Evolutionary conservation across 2,797 vertebrate genomes (phyloP).

Genomic region (Pangasius djambal): DNA sequence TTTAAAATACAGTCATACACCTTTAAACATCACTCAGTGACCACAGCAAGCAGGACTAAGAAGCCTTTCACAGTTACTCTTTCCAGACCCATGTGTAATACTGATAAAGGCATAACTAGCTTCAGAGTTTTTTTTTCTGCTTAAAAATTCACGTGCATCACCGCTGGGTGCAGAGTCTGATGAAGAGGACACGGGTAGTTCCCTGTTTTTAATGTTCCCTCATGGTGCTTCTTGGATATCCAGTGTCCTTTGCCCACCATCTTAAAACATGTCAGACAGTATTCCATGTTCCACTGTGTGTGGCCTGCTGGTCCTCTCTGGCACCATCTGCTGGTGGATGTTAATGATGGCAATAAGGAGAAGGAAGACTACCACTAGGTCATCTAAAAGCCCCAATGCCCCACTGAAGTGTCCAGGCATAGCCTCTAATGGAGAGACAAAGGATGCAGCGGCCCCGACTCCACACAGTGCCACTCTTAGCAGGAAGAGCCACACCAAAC

Average conservation of each 20-base stretch:
- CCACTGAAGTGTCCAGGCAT: slow-evolving; percentile 74
- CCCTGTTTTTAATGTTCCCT: neutral
- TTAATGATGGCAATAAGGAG: slow-evolving; percentile 82
- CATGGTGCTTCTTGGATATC: slow-evolving; percentile 3
- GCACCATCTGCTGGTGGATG: slow-evolving; percentile 78
- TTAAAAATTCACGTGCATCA: neutral
- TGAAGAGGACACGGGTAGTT: neutral
- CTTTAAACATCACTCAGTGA: neutral
- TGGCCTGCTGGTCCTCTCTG: slow-evolving; percentile 62
- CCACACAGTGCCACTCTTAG: slow-evolving; percentile 79
- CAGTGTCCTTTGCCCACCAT: slow-evolving; percentile 21
- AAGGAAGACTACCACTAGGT: slow-evolving; percentile 79
- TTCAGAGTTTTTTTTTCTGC: neutral
- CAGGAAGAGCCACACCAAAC: slow-evolving; percentile 79
- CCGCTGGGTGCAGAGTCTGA: neutral
- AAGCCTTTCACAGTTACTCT: neutral
- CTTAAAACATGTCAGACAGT: slow-evolving; percentile 61
- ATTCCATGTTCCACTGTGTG: slow-evolving; percentile 56
- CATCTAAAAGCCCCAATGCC: slow-evolving; percentile 76
- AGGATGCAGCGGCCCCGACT: slow-evolving; percentile 74
- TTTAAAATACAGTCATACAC: neutral
- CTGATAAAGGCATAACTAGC: neutral
- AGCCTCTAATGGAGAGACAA: slow-evolving; percentile 67
- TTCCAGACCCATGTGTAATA: neutral
- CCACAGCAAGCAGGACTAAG: neutral